These are phyloP conservation scores for Eucidaris tribuloides DNA, from an alignment of 35 echinoderm and acorn worm genomes.

Conservation along the genomic window DNA sequence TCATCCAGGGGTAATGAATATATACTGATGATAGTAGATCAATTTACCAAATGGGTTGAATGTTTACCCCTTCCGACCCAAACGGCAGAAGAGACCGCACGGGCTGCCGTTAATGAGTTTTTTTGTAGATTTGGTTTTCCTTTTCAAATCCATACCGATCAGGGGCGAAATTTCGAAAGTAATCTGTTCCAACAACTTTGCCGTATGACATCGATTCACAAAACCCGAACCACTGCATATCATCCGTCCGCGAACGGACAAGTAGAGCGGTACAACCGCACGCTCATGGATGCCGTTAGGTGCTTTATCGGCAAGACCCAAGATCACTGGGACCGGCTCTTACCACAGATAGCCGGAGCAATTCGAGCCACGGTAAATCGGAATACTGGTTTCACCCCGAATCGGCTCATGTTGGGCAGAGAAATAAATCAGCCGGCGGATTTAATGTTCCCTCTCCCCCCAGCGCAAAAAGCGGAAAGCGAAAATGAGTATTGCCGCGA, in stretches of 20 bases:
- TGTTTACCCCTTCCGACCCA: conserved; percentile 11
- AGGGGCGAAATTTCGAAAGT: conserved; percentile 37
- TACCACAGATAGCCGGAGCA: conserved; percentile 41
- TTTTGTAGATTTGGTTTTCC: conserved; percentile 4
- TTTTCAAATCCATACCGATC: conserved; percentile 19
- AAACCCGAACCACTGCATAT: conserved; percentile 22
- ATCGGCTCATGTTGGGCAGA: conserved; percentile 55
- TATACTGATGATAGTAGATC: too few relatives aligned
- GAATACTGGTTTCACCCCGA: conserved; percentile 41
- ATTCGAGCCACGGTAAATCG: conserved; percentile 30
- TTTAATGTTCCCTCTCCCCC: conserved; percentile 24
- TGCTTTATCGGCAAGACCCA: conserved; percentile 32
- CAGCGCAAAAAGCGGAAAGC: background rate
- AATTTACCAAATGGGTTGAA: conserved; percentile 48
- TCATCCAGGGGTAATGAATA: too few relatives aligned
- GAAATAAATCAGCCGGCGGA: conserved; percentile 43
- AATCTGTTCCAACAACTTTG: conserved; percentile 27
- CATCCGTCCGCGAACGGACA: background rate
- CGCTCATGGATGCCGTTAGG: conserved; percentile 24
- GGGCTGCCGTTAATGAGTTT: conserved; percentile 8
- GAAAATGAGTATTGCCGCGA: conserved; percentile 13
- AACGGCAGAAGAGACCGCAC: conserved; percentile 22
- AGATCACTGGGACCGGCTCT: conserved; percentile 27
- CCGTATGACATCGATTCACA: conserved; percentile 10
- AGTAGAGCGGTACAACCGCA: conserved; percentile 7